Percentiles rank a stretch among this genome's conserved stretches.
Evolutionary conservation across 2,888 invertebrate species (phyloP).

Genomic region (Drosophila paramelanica): DNA sequence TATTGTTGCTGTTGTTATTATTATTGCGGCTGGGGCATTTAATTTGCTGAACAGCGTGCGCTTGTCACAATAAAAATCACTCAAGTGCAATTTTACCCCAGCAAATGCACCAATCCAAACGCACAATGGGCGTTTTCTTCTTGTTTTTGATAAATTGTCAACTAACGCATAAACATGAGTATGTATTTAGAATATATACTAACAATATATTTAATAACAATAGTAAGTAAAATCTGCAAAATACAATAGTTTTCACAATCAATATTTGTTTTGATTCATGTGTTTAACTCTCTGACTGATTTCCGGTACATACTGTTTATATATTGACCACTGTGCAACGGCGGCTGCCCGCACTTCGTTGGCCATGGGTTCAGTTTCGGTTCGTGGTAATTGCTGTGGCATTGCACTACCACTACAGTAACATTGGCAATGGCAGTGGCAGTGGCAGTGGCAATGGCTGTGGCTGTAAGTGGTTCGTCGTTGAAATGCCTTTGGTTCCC

Average conservation of each 20-base stretch:
- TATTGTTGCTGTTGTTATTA: constrained; percentile 43
- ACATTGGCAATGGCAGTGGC: constrained; percentile 17
- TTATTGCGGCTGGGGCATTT: constrained; percentile 61
- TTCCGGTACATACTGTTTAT: not conserved
- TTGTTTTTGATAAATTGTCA: too few species aligned
- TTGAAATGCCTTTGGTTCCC: constrained; percentile 24
- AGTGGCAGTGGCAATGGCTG: constrained; percentile 10
- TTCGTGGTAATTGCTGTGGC: constrained; percentile 38
- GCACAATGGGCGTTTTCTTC: constrained; percentile 16
- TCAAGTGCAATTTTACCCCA: constrained; percentile 66
- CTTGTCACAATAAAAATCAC: constrained; percentile 79
- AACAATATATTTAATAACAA: too few species aligned
- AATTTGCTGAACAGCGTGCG: constrained; percentile 70
- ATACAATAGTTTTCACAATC: too few species aligned
- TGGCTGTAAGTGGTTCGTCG: constrained; percentile 33
- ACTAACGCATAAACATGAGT: too few species aligned
- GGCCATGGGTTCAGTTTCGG: constrained; percentile 37
- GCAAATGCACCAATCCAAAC: constrained; percentile 21
- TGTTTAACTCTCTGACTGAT: not conserved
- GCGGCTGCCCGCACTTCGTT: constrained; percentile 55
- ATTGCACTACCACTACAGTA: constrained; percentile 13
- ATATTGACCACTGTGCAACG: constrained; percentile 17
- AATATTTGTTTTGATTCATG: too few species aligned
- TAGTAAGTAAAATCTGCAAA: too few species aligned
- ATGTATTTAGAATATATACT: too few species aligned